A percentile compares a stretch with the other conserved stretches of the same genome.
These are phyloP conservation scores for Columba livia DNA, from an alignment of 2,113 vertebrate species.

Conservation along the genomic window DNA sequence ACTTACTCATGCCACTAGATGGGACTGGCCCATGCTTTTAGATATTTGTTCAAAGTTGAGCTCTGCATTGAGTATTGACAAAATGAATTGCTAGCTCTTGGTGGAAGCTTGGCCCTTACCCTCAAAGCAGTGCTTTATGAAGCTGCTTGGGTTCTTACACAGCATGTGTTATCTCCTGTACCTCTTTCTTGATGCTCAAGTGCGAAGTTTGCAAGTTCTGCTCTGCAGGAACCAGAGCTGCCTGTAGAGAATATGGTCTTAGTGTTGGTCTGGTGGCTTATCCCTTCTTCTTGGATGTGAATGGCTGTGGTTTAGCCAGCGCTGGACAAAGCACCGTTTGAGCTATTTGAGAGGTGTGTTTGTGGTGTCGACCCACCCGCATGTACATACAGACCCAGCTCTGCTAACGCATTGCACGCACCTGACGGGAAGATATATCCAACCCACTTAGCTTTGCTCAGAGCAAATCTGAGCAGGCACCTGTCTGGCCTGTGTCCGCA, in stretches of 20 bases:
- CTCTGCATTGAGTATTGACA: background rate
- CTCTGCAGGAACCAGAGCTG: background rate
- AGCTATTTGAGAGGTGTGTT: background rate
- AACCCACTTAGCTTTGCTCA: background rate
- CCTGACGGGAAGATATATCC: background rate
- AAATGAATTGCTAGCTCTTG: background rate
- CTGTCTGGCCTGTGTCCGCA: background rate
- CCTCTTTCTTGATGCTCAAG: background rate
- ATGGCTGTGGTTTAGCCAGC: background rate
- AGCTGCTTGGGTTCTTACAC: background rate
- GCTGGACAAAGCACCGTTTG: background rate
- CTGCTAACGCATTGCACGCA: accelerated
- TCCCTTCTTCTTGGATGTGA: background rate
- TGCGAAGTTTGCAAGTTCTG: background rate
- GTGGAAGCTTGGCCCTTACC: conserved; percentile 27
- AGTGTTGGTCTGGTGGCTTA: background rate
- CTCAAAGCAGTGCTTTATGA: conserved; percentile 29
- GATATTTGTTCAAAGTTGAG: conserved; percentile 41
- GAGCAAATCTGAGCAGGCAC: background rate
- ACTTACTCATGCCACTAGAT: conserved; percentile 33
- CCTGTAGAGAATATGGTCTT: accelerated
- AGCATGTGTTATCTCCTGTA: background rate
- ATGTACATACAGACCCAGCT: accelerated
- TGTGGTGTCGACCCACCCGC: background rate
- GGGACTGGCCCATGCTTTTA: conserved; percentile 11